These are phyloP conservation scores for Empis livida DNA, from an alignment of 2,888 invertebrate species.

Conservation along the genomic window DNA sequence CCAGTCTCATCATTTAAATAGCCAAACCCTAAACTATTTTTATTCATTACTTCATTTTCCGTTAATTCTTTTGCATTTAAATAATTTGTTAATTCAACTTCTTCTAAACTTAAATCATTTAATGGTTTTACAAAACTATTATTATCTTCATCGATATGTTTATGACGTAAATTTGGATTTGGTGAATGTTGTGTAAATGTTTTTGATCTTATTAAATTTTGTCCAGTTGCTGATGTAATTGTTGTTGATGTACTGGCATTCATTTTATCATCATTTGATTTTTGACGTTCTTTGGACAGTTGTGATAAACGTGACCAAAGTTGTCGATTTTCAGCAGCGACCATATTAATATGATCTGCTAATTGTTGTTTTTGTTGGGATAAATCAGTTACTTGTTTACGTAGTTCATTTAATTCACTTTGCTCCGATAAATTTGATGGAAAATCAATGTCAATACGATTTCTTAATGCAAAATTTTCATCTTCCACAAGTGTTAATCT, in stretches of 20 bases:
- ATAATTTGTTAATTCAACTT: constrained; percentile 38
- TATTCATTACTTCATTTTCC: constrained; percentile 9
- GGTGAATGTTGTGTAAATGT: constrained; percentile 58
- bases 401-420: constrained; percentile 25
- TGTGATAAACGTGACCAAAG: constrained; percentile 49
- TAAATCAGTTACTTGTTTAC: constrained; percentile 53
- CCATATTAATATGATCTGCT: constrained; percentile 65
- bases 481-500: constrained; percentile 57
- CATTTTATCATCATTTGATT: constrained; percentile 3
- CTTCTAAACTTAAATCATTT: constrained; percentile 56
- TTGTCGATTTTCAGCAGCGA: constrained; percentile 67
- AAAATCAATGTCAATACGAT: constrained; percentile 29
- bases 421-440: constrained; percentile 16
- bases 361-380: constrained; percentile 63
- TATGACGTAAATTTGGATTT: constrained; percentile 40
- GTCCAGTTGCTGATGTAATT: constrained; percentile 16
- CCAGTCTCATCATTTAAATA: constrained; percentile 23
- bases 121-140: constrained; percentile 30
- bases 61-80: constrained; percentile 7
- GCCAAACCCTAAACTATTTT: constrained; percentile 24
- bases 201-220: constrained; percentile 42
- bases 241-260: constrained; percentile 5
- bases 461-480: constrained; percentile 55
- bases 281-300: constrained; percentile 7
- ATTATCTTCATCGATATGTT: constrained; percentile 21